Conservation (phyloP, 2,797 vertebrate species). For the Myotis planiceps region DNA sequence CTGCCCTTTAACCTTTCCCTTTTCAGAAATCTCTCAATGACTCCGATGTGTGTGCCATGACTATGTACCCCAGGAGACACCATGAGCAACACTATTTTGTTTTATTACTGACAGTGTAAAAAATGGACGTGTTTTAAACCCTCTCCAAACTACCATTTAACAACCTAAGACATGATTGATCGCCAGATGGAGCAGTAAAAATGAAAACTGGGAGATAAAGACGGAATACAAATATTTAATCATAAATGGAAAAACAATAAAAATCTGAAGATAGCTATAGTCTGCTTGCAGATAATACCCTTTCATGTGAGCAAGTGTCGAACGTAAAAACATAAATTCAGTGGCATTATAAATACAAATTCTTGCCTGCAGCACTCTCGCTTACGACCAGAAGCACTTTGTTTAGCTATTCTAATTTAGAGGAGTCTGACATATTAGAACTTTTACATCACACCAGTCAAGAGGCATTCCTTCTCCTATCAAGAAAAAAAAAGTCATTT, state of each 20-base stretch:
- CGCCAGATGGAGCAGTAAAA: conserved; percentile 62
- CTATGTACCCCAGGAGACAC: conserved; percentile 11
- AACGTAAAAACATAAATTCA: conserved; percentile 41
- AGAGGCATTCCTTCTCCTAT: conserved; percentile 41
- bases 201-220: conserved; percentile 70
- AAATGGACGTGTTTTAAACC: conserved; percentile 57
- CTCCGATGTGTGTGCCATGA: conserved; percentile 20
- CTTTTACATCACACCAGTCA: conserved; percentile 51
- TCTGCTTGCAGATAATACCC: conserved; percentile 65
- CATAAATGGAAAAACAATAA: conserved; percentile 67
- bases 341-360: conserved; percentile 51
- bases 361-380: neutral
- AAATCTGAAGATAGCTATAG: conserved; percentile 51
- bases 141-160: conserved; percentile 58
- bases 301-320: conserved; percentile 18
- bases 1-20: conserved; percentile 68
- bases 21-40: conserved; percentile 51
- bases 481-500: conserved; percentile 16
- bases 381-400: conserved; percentile 7
- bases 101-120: conserved; percentile 31
- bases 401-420: conserved; percentile 60
- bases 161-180: conserved; percentile 75
- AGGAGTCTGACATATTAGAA: conserved; percentile 44
- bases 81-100: neutral
- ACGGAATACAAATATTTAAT: conserved; percentile 76